phyloP scores from a whole-genome alignment of 30 jellyfish, hydroid and myxozoan species.

The Rhopilema esculentum region DNA sequence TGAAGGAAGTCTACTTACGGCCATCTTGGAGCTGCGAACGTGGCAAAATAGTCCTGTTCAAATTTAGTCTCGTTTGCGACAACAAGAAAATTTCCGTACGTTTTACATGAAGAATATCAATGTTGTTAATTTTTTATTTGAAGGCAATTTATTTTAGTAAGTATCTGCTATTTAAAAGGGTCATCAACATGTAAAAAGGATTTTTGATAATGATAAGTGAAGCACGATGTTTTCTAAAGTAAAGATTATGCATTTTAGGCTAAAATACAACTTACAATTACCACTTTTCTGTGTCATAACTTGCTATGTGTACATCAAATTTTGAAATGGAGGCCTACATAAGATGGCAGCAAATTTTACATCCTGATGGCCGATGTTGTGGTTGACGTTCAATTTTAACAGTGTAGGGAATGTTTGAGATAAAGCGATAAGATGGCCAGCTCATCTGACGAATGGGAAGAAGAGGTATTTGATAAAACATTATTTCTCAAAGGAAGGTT shows the following conservation, averaged over 20 bases:
- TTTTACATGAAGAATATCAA: not conserved
- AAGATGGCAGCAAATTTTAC: not conserved
- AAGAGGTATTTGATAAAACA: slow-evolving; percentile 24
- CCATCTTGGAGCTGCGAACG: slow-evolving; percentile 83
- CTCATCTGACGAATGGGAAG: slow-evolving; percentile 63
- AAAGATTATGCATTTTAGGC: too few species aligned
- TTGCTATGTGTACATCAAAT: not conserved
- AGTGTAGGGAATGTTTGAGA: too few species aligned
- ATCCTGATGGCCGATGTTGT: not conserved
- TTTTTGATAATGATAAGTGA: too few species aligned
- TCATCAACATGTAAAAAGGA: too few species aligned
- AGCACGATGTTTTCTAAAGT: too few species aligned
- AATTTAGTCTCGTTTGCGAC: slow-evolving; percentile 8
- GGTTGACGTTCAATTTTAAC: too few species aligned
- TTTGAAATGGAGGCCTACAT: not conserved
- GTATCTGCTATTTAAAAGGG: too few species aligned
- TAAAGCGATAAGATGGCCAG: slow-evolving; percentile 21
- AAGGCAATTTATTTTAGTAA: too few species aligned
- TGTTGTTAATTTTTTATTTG: not conserved
- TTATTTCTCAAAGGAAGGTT: not conserved
- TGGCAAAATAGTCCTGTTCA: slow-evolving; percentile 66
- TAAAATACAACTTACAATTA: too few species aligned
- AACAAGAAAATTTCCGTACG: not conserved
- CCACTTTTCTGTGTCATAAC: too few species aligned
- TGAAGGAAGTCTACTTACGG: slow-evolving; percentile 61